Conservation (phyloP, 2,888 invertebrate species). For the Thalpophila matura region DNA sequence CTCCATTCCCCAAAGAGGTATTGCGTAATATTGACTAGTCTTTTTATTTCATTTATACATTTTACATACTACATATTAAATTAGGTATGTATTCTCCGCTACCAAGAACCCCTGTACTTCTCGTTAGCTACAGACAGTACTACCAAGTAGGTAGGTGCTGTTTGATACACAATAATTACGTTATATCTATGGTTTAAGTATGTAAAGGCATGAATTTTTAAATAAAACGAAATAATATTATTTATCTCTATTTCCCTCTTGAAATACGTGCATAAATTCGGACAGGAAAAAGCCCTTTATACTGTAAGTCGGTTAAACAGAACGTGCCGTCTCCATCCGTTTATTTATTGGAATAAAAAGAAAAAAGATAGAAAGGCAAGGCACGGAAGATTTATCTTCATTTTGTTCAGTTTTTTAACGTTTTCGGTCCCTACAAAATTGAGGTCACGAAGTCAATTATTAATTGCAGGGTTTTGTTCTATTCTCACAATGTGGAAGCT, state of each 20-base stretch:
- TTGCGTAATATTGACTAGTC: no score
- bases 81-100: no score
- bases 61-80: no score
- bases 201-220: not conserved
- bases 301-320: slow-evolving; percentile 44
- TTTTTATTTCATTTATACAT: no score
- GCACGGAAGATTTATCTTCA: slow-evolving; percentile 57
- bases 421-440: slow-evolving; percentile 36
- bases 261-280: slow-evolving; percentile 26
- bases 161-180: no score
- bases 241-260: not conserved
- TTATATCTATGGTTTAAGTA: not conserved
- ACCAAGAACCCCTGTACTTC: no score
- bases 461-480: slow-evolving; percentile 40
- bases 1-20: no score
- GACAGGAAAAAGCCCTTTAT: slow-evolving; percentile 11
- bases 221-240: slow-evolving; percentile 9
- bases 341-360: slow-evolving; percentile 55
- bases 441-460: slow-evolving; percentile 53
- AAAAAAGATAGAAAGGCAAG: slow-evolving; percentile 35
- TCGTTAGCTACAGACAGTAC: no score
- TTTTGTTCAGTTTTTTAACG: slow-evolving; percentile 54
- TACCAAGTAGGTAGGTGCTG: no score
- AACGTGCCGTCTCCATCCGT: slow-evolving; percentile 42
- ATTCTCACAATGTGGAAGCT: slow-evolving; percentile 19